Evolutionary conservation across 2,888 invertebrate species (phyloP).

Genomic region (Eutolmus rufibarbis): DNA sequence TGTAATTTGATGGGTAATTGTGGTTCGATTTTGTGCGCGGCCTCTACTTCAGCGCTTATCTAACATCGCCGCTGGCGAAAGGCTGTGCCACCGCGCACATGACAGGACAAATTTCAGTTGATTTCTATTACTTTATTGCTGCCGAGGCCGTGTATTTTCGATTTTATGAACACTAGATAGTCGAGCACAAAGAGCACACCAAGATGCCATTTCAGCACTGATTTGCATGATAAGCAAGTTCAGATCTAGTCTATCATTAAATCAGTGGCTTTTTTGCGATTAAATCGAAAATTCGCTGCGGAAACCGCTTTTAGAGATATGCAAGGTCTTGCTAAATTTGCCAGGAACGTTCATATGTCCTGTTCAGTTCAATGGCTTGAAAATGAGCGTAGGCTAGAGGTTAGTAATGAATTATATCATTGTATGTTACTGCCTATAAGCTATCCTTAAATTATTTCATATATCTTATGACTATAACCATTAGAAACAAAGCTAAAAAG

Average conservation of each 20-base stretch:
- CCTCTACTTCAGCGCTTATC: slow-evolving; percentile 2
- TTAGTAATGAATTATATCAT: neutral
- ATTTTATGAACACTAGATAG: neutral
- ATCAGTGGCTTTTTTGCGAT: neutral
- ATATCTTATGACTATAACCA: too few species aligned
- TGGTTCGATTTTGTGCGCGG: neutral
- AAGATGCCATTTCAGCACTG: neutral
- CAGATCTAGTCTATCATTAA: neutral
- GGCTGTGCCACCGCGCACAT: neutral
- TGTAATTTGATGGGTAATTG: slow-evolving; percentile 18
- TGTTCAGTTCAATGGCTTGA: neutral
- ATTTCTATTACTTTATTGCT: neutral
- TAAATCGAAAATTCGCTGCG: neutral
- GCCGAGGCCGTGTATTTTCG: neutral
- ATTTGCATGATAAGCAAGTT: neutral
- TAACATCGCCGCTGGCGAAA: neutral
- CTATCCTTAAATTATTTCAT: too few species aligned
- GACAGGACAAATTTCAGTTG: neutral
- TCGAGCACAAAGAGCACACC: neutral
- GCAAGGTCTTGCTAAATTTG: neutral
- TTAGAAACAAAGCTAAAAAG: too few species aligned
- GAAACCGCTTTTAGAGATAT: neutral
- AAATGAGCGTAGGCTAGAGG: neutral
- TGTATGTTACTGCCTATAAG: too few species aligned
- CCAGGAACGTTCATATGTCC: neutral